Base-by-base conservation (phyloP, 1,140 invertebrate species). In the Caligus rogercresseyi region DNA sequence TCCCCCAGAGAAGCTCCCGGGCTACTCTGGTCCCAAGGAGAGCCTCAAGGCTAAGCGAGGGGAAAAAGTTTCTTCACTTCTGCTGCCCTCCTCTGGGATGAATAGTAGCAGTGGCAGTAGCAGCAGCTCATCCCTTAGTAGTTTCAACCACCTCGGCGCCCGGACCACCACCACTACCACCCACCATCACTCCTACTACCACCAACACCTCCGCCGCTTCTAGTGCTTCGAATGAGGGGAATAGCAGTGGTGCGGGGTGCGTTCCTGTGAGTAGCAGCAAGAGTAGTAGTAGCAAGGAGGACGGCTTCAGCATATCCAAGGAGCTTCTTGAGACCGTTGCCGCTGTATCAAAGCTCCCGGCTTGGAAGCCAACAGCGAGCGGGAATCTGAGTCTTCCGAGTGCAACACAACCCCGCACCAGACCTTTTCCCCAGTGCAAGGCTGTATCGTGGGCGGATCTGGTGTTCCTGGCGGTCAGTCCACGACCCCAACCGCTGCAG, bases 291-390 rank as follows among this genome's bases (percentile, higher is more conserved):
- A n/a, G 31, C 7, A 43, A 43, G n/a, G 31, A 43, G 7, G 31
- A 43, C n/a, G 31, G 31, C 31, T 43, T 43, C 19, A 23, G 43
- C 16, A 63, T 63, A 15, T 53, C 61, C 15, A 63, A 58, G 16
- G 61, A 63, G 24, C 53, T 63, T 2, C 25, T 63, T 7, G 61
- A 63, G 13, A 53, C 53, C 24, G 61, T 63, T 19, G 51, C 24
- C n/a, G 61, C 18, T 18, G 21, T 53, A 14, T 58, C 61, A 4
- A 63, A 63, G 52, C 25, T 63, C 18, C 52, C 52, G 24, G 61
- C 52, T 3, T 63, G 52, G 52, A 63, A 63, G 53, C 61, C 52
- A 20, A 20, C 16, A 43, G 26, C 3, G 26, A 60, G 21, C 18
- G 26, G 2, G 23, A 25, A 25, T 26, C 24, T 25, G 26, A 25